Base-by-base conservation (phyloP, 2,888 invertebrate genomes). In the Stenodema calcarata region DNA sequence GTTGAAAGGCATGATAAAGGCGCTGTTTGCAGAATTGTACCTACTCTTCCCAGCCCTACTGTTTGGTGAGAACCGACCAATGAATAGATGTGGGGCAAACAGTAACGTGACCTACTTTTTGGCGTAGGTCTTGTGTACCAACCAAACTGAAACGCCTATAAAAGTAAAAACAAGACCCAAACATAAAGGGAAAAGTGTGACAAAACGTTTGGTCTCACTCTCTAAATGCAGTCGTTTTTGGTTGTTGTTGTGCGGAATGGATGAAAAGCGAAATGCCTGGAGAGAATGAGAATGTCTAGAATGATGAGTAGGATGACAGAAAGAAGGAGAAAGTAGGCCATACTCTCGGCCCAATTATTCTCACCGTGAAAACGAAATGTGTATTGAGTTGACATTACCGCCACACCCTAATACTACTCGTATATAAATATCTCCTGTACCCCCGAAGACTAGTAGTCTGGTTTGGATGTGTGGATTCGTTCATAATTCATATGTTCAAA, bases 171-270 rank as follows among this genome's bases (percentile, higher is more conserved):
- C 78, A 78, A 41, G 44, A 41, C 73, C 30, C 78, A 44, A 42
- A 44, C 78, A 78, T 78, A 23, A 78, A 44, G 44, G 12, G 78
- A 78, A 78, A 78, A 78, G 78, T 78, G 78, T 78, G 78, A 44
- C 78, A 35, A 44, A 78, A 42, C 14, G 42, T 27, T 78, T 78
- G 35, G 42, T 35, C 27, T 27, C 44, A 41, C 35, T 44, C 41
- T 78, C 14, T 16, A 16, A 27, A 16, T 18, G 12, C 9, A 73
- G 18, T 73, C 18, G 30, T 18, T 16, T 9, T n/a, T n/a, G n/a
- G n/a, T n/a, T n/a, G n/a, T n/a, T 35, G 16, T 30, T 73, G 14
- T 35, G 14, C 4, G 73, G 73, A 35, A 73, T 73, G 18, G 18
- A 18, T 11, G 78, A 44, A 78, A 78, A 78, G 78, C 41, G 78